Evolutionary conservation across 2,113 vertebrate species (phyloP).

Genomic region (Crotalus tigris): DNA sequence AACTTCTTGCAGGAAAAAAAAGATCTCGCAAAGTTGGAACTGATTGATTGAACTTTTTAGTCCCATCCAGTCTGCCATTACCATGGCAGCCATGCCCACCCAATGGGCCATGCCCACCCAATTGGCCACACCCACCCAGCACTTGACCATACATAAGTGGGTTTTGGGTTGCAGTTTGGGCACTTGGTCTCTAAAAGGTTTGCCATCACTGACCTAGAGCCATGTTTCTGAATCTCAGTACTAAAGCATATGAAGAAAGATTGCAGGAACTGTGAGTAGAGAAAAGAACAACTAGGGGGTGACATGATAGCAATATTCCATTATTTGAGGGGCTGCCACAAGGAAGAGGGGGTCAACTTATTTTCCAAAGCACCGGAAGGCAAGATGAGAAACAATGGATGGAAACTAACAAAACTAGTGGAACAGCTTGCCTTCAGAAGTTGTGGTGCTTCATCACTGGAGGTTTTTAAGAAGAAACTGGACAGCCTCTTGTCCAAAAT

Average conservation of each 20-base stretch:
- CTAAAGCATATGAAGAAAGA: not conserved
- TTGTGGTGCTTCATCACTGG: not conserved
- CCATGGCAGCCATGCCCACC: too few relatives aligned
- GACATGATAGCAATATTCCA: not conserved
- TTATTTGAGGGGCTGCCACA: not conserved
- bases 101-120: too few relatives aligned
- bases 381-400: not conserved
- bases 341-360: not conserved
- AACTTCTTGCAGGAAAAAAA: too few relatives aligned
- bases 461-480: not conserved
- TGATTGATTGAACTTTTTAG: too few relatives aligned
- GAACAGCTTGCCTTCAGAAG: not conserved
- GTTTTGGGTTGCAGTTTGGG: too few relatives aligned
- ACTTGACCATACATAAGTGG: too few relatives aligned
- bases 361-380: too few relatives aligned
- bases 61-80: too few relatives aligned
- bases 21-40: too few relatives aligned
- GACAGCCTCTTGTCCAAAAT: not conserved
- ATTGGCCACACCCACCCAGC: too few relatives aligned
- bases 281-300: not conserved
- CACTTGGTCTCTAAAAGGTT: too few relatives aligned
- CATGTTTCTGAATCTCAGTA: not conserved
- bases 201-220: too few relatives aligned
- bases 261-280: not conserved
- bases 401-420: not conserved